These are phyloP conservation scores for Artemisiospiza belli DNA, from an alignment of 2,113 vertebrate genomes.

Conservation along the genomic window DNA sequence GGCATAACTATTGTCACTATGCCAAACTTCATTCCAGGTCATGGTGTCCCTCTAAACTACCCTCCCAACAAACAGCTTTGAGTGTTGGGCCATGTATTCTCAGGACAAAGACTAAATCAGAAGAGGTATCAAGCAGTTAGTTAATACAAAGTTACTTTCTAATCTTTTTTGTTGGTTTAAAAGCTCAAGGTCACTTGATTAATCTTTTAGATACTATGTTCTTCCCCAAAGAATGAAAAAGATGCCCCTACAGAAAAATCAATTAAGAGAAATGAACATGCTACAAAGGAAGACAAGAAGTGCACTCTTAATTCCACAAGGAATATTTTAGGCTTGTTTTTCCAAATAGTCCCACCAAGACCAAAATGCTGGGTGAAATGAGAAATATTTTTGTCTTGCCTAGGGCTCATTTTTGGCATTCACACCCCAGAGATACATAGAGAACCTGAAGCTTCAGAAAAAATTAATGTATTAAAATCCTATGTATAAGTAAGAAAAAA, in stretches of 20 bases:
- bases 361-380: not conserved
- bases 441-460: not conserved
- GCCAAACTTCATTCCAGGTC: not conserved
- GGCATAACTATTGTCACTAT: not conserved
- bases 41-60: not conserved
- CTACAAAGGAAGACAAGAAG: not conserved
- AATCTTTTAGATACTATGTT: not conserved
- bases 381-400: not conserved
- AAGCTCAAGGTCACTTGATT: not conserved
- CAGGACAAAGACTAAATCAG: not conserved
- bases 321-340: not conserved
- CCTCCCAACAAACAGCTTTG: not conserved
- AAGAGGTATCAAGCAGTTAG: not conserved
- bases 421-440: not conserved
- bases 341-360: not conserved
- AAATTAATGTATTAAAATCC: not conserved
- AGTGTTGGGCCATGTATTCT: not conserved
- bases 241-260: not conserved
- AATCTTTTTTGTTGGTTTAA: not conserved
- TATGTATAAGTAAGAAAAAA: not conserved
- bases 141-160: not conserved
- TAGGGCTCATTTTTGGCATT: not conserved
- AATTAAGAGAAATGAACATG: not conserved
- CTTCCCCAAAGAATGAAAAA: not conserved
- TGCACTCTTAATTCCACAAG: not conserved